phyloP scores from a whole-genome alignment of 2,888 invertebrate genomes.

The Chrysolina oricalcia region DNA sequence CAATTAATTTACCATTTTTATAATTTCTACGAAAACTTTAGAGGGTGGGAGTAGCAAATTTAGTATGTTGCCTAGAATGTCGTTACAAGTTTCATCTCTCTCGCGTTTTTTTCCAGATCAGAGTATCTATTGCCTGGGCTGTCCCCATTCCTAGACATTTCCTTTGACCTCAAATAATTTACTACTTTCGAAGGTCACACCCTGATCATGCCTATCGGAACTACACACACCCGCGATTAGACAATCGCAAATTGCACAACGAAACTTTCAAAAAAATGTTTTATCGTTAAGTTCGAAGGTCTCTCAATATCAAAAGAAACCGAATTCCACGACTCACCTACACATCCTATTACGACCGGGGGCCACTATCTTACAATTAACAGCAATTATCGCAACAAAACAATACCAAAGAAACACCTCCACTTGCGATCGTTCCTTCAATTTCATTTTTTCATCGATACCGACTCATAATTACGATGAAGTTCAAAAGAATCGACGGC shows the following conservation, averaged over 20 bases:
- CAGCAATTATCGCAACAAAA: constrained; percentile 13
- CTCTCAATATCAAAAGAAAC: constrained; percentile 15
- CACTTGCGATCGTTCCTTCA: background rate
- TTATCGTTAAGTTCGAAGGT: background rate
- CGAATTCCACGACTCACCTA: constrained; percentile 16
- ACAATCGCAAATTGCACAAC: background rate
- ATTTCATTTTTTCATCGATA: constrained; percentile 14
- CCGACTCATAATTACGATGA: constrained; percentile 4
- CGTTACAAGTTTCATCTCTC: no score
- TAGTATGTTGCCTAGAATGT: no score
- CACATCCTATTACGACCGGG: constrained; percentile 15
- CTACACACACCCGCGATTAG: constrained; percentile 1
- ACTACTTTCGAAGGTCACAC: background rate
- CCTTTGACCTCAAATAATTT: no score
- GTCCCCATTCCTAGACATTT: no score
- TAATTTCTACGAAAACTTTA: no score
- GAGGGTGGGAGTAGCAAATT: no score
- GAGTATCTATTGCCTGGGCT: no score
- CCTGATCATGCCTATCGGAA: background rate
- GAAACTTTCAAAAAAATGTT: constrained; percentile 9
- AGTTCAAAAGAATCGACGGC: constrained; percentile 23
- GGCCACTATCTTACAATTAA: constrained; percentile 12
- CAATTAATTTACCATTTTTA: no score
- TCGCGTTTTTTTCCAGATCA: no score
- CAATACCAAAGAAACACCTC: constrained; percentile 20